Base-by-base conservation (phyloP, 2,113 vertebrate species). In the Oophaga pumilio region DNA sequence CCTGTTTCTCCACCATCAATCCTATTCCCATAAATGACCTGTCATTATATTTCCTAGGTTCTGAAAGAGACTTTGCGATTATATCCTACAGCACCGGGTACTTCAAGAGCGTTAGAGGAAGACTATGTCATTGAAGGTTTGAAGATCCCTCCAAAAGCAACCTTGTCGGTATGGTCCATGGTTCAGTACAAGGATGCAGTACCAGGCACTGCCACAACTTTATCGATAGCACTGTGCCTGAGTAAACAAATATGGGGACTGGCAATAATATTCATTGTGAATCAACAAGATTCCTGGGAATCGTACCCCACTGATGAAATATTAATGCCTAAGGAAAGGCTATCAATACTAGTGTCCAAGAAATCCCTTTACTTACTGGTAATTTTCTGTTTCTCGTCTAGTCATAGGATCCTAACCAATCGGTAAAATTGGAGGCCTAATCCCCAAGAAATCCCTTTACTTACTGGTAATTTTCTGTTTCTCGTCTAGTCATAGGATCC, bases 1-100 rank as follows among this genome's bases (percentile, higher is more conserved):
- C 53, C 53, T 11, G 8, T 13, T 56, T 9, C 53, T 56, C 53
- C 7, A 9, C 53, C 53, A 56, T 56, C 9, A 56, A 56, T 56
- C 53, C 53, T 13, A 56, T 56, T 56, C 53, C 53, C 12, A 43
- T 2, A 43, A 43, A 43, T 43, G 33, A 43, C 33, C 33, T 43
- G 33, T 43, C 33, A 43, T 43, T 43, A 43, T 5, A 26, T 26
- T 4, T 64, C 20, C 0, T 76, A 99, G 97, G 95, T 99, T 66
- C 90, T 98, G 64, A 99, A 98, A 90, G 97, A 99, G 91, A 95
- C 95, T 0, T 93, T 99, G 88, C 93, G 97, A 86, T 26, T 98
- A 1, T 99, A 98, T 69, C 96, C 97, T 0, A 94, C 95, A 0
- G 91, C 93, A 1, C 91, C 96, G 0, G 95, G 93, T 18, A 97